Evolutionary conservation across 2,113 vertebrate genomes (phyloP).

Genomic region (Fulmarus glacialis): DNA sequence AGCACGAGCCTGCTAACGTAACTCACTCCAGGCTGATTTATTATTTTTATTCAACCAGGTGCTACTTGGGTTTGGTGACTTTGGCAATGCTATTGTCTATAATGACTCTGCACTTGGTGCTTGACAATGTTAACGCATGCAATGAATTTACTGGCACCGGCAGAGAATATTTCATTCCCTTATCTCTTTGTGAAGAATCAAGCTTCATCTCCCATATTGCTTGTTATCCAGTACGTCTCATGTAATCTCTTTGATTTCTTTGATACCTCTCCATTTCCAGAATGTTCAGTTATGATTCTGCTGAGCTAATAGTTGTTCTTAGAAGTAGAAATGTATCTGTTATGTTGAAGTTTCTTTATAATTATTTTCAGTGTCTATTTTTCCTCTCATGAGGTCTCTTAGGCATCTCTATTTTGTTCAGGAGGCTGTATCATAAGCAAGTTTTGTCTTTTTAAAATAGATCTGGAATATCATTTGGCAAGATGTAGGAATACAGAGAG

Average conservation of each 20-base stretch:
- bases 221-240: background rate
- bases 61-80: conserved; percentile 18
- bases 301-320: background rate
- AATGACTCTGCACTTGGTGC: background rate
- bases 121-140: rapidly evolving
- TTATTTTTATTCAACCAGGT: conserved; percentile 39
- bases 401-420: background rate
- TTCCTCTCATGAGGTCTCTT: background rate
- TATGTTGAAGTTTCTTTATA: background rate
- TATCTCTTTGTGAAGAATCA: conserved; percentile 3
- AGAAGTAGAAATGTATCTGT: background rate
- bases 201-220: background rate
- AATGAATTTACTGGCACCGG: background rate
- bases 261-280: background rate
- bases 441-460: background rate
- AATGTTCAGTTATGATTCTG: background rate
- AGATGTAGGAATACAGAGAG: background rate
- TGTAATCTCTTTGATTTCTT: background rate
- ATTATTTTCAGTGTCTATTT: background rate
- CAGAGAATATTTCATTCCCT: conserved; percentile 1
- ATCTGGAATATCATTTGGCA: background rate
- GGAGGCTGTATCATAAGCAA: background rate
- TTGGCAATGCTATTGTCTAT: background rate
- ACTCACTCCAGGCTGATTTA: conserved; percentile 20
- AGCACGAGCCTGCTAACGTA: background rate